A percentile compares a stretch with the other conserved stretches of the same genome.
Evolutionary conservation across 2,888 invertebrate species (phyloP).

Genomic region (Rhamphomyia laevipes): DNA sequence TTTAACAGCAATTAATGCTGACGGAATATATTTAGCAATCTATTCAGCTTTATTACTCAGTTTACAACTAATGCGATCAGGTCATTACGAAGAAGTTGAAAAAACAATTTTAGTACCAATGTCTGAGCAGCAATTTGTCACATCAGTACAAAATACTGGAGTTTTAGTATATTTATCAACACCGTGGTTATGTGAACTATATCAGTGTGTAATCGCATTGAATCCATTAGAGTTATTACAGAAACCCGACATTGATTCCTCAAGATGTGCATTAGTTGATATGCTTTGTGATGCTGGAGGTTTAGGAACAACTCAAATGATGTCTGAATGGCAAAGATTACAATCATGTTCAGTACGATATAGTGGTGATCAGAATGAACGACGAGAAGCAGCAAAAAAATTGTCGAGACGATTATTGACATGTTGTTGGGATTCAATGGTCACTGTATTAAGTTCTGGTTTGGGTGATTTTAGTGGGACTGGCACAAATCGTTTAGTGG

Average conservation of each 20-base stretch:
- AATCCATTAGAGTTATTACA: slow-evolving; percentile 32
- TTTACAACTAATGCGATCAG: slow-evolving; percentile 61
- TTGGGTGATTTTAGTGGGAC: slow-evolving; percentile 43
- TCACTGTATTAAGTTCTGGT: slow-evolving; percentile 73
- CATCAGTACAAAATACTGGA: slow-evolving; percentile 84
- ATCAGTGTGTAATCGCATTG: slow-evolving; percentile 68
- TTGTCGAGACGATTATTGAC: slow-evolving; percentile 67
- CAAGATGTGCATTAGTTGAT: slow-evolving; percentile 34
- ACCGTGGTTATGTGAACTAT: slow-evolving; percentile 86
- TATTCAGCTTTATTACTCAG: slow-evolving; percentile 75
- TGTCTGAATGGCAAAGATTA: slow-evolving; percentile 77
- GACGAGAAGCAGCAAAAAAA: slow-evolving; percentile 68
- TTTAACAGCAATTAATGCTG: slow-evolving; percentile 73
- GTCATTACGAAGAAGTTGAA: slow-evolving; percentile 55
- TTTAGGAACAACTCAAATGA: slow-evolving; percentile 66
- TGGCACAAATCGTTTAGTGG: slow-evolving; percentile 45
- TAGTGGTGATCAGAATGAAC: slow-evolving; percentile 52
- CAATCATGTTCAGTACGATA: slow-evolving; percentile 63
- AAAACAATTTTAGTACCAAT: slow-evolving; percentile 42
- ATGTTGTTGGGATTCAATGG: slow-evolving; percentile 86
- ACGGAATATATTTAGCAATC: slow-evolving; percentile 85
- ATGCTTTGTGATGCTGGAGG: slow-evolving; percentile 66
- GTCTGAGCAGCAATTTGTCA: slow-evolving; percentile 80
- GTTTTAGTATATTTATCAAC: slow-evolving; percentile 87
- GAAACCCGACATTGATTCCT: slow-evolving; percentile 27